Percentiles rank a stretch among this genome's conserved stretches.
Evolutionary conservation across 2,888 invertebrate genomes (phyloP).

Genomic region (Agrilus biguttatus): DNA sequence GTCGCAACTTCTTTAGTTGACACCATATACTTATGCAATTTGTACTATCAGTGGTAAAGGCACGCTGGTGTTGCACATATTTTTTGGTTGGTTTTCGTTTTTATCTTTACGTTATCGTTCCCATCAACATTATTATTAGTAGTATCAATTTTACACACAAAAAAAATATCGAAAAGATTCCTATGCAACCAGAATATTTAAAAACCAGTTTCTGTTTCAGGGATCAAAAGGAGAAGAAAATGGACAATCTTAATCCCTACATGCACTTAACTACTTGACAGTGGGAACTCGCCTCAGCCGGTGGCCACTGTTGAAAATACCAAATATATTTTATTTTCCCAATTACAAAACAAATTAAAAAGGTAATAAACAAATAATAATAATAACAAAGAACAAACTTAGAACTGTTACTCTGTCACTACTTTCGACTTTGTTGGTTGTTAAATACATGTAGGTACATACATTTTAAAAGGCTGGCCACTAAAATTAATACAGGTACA

Average conservation of each 20-base stretch:
- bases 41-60: not conserved
- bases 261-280: conserved; percentile 58
- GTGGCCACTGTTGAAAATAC: conserved; percentile 24
- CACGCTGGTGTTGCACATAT: not conserved
- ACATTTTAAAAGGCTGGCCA: conserved; percentile 17
- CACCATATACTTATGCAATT: too few species aligned
- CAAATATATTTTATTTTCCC: too few species aligned
- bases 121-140: not conserved
- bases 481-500: conserved; percentile 26
- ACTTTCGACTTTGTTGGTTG: too few species aligned
- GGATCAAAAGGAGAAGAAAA: conserved; percentile 80
- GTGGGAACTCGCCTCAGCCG: conserved; percentile 38
- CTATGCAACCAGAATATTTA: conserved; percentile 2
- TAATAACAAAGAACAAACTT: too few species aligned
- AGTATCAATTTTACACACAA: not conserved
- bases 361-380: not conserved
- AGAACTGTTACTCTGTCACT: too few species aligned
- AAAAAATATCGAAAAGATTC: not conserved
- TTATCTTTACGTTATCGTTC: not conserved
- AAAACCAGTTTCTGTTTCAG: conserved; percentile 27
- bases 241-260: conserved; percentile 73
- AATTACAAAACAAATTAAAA: not conserved
- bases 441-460: too few species aligned
- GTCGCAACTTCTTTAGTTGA: too few species aligned
- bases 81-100: not conserved